Percentiles rank a stretch among this genome's conserved stretches.
These are phyloP conservation scores for Octodonta nipae DNA, from an alignment of 2,888 invertebrate species.

Conservation along the genomic window DNA sequence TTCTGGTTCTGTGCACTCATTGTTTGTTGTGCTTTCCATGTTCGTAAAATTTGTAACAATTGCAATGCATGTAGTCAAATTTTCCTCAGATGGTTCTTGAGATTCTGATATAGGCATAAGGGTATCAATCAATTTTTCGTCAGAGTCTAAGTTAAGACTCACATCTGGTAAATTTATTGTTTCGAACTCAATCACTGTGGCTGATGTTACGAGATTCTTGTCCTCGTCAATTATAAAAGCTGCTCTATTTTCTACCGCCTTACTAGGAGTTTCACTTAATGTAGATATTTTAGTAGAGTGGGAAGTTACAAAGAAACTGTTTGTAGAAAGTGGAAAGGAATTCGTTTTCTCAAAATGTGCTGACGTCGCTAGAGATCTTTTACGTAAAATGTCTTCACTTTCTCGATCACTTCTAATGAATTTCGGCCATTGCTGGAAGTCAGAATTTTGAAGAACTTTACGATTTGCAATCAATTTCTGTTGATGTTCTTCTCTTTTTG, in stretches of 20 bases:
- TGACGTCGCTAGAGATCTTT: slow-evolving; percentile 9
- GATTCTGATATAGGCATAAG: not conserved
- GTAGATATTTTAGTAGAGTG: not conserved
- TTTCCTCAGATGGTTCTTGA: not conserved
- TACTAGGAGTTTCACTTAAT: not conserved
- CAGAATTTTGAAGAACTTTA: slow-evolving; percentile 13
- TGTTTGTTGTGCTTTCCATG: not conserved
- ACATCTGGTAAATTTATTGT: not conserved
- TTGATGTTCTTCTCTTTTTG: not conserved
- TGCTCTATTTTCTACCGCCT: not conserved
- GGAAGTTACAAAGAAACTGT: slow-evolving; percentile 11
- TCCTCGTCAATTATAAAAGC: no score
- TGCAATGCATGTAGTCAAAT: not conserved
- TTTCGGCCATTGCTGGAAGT: slow-evolving; percentile 18
- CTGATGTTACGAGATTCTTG: no score
- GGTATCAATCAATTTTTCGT: not conserved
- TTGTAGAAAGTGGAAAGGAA: slow-evolving; percentile 12
- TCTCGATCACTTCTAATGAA: slow-evolving; percentile 15
- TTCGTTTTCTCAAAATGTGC: slow-evolving; percentile 3
- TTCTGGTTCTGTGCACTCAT: not conserved
- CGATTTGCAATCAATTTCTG: no score
- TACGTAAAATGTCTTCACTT: slow-evolving; percentile 14
- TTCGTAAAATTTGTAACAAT: not conserved
- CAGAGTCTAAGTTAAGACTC: not conserved
- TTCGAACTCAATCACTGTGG: no score